phyloP scores from a whole-genome alignment of 2,797 vertebrate species.

The Hypotaenidia okinawae region DNA sequence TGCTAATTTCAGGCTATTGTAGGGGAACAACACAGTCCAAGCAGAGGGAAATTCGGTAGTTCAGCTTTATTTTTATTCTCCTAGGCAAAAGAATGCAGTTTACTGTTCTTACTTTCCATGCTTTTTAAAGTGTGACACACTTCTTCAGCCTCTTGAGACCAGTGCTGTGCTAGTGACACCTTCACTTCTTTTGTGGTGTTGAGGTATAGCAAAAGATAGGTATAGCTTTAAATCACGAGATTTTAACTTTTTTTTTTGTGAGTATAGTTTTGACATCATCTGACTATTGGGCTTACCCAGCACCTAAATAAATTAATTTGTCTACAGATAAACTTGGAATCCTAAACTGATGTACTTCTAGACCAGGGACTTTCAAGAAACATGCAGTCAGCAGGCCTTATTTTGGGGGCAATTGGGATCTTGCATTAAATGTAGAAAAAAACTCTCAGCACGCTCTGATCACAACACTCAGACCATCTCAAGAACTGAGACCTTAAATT shows the following conservation, averaged over 20 bases:
- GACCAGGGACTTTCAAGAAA: not conserved
- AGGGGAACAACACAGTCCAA: not conserved
- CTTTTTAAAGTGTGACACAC: not conserved
- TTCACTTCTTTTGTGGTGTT: not conserved
- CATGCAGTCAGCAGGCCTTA: not conserved
- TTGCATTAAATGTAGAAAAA: not conserved
- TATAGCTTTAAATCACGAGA: not conserved
- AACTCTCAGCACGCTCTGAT: not conserved
- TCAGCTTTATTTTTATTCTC: not conserved
- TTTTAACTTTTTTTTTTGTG: not conserved
- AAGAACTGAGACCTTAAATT: not conserved
- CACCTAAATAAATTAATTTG: not conserved
- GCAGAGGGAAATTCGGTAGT: not conserved
- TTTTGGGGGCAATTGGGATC: not conserved
- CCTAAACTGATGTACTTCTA: not conserved
- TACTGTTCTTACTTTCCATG: not conserved
- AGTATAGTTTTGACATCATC: not conserved
- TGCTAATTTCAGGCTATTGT: not conserved
- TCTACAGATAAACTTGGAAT: not conserved
- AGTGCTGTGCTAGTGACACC: not conserved
- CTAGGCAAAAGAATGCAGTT: not conserved
- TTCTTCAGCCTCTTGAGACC: not conserved
- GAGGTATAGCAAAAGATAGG: not conserved
- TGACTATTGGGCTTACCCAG: not conserved
- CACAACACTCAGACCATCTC: not conserved